These are phyloP conservation scores for Archips crataeganus DNA, from an alignment of 2,888 invertebrate species.

Conservation along the genomic window DNA sequence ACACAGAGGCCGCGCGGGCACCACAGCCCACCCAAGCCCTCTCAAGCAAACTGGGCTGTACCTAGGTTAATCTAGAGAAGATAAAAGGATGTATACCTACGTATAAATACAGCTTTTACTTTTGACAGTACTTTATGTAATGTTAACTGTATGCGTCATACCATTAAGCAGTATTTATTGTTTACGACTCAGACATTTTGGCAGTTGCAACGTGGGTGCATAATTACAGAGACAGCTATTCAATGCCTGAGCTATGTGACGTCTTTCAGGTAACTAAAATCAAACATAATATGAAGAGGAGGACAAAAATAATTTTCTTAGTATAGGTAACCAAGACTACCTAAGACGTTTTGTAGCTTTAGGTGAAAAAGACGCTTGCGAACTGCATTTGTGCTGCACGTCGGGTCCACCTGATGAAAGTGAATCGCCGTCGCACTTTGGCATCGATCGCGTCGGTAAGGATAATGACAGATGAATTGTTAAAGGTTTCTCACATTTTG, in stretches of 20 bases:
- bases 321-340: no score
- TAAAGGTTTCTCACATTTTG: constrained; percentile 74
- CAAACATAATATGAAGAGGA: neutral
- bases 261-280: neutral
- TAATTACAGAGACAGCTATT: neutral
- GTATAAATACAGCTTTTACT: no score
- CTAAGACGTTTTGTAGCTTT: neutral
- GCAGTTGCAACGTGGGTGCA: neutral
- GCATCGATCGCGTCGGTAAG: constrained; percentile 45
- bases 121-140: no score
- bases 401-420: constrained; percentile 16
- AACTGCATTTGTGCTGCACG: constrained; percentile 2
- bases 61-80: no score
- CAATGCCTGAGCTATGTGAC: neutral
- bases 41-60: no score
- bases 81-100: no score
- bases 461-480: constrained; percentile 78
- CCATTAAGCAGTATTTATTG: no score
- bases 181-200: no score
- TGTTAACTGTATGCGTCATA: no score
- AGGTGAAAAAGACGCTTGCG: neutral
- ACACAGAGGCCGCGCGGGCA: no score
- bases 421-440: constrained; percentile 22
- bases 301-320: neutral
- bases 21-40: no score